Evolutionary conservation across 2,113 vertebrate species (phyloP).

Genomic region (Pterocles orientalis): DNA sequence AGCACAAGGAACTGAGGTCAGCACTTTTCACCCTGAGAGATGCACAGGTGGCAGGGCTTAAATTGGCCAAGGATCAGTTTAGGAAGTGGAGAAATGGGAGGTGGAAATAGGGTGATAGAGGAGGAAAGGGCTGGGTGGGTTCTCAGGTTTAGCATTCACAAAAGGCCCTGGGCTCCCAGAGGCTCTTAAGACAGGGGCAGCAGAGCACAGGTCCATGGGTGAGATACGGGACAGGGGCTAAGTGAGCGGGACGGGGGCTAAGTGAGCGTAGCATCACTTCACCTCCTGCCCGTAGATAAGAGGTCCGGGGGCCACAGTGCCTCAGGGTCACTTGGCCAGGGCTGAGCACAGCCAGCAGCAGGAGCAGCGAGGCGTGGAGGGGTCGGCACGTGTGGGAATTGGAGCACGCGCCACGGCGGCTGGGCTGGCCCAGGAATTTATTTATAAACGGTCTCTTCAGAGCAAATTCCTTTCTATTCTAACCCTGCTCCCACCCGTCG

Average conservation of each 20-base stretch:
- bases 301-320: constrained; percentile 13
- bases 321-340: constrained; percentile 61
- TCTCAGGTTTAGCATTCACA: neutral
- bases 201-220: neutral
- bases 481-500: constrained; percentile 72
- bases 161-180: neutral
- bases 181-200: neutral
- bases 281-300: neutral
- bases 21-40: neutral
- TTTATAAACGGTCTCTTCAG: constrained; percentile 82
- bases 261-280: neutral
- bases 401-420: constrained; percentile 72
- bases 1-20: neutral
- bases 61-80: neutral
- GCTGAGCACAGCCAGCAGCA: neutral
- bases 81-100: neutral
- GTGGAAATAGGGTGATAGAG: neutral
- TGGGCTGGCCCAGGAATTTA: constrained; percentile 74
- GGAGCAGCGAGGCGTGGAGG: neutral
- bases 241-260: neutral
- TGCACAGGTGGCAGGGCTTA: neutral
- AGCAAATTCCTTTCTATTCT: constrained; percentile 82
- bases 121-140: neutral
- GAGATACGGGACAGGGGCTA: neutral
- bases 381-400: constrained; percentile 76